phyloP scores from a whole-genome alignment of 35 echinoderm and acorn worm genomes.

The Eucidaris tribuloides region DNA sequence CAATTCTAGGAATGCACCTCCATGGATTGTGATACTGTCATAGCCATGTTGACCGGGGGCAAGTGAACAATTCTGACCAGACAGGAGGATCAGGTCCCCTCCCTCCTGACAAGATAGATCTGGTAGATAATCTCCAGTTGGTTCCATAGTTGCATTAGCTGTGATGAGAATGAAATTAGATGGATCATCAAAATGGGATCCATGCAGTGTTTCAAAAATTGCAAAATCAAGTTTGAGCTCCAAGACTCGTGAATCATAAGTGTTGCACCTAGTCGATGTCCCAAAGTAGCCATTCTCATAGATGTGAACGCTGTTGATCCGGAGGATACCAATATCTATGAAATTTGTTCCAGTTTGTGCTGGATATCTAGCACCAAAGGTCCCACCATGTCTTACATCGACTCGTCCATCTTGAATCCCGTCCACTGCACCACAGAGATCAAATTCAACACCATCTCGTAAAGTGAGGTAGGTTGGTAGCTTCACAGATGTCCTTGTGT shows the following conservation, averaged over 20 bases:
- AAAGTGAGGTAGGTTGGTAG: constrained; percentile 40
- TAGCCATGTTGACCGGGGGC: constrained; percentile 33
- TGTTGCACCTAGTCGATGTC: constrained; percentile 14
- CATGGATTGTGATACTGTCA: constrained; percentile 42
- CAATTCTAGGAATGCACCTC: constrained; percentile 52
- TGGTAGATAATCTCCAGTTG: background rate
- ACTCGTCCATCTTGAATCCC: constrained; percentile 33
- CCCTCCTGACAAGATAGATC: background rate
- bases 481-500: constrained; percentile 7
- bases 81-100: constrained; percentile 26
- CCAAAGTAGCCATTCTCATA: constrained; percentile 46
- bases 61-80: constrained; percentile 38
- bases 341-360: constrained; percentile 11
- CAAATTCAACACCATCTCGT: constrained; percentile 42
- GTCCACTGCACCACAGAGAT: constrained; percentile 66
- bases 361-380: constrained; percentile 55
- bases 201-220: constrained; percentile 9
- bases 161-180: constrained; percentile 26
- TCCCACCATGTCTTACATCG: constrained; percentile 39
- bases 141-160: background rate
- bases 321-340: constrained; percentile 1
- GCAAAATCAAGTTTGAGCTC: constrained; percentile 29
- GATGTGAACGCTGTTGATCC: constrained; percentile 21
- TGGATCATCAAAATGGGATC: background rate
- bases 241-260: background rate